Base-by-base conservation (phyloP, 2,113 vertebrate species). In the Oryzias javanicus region DNA sequence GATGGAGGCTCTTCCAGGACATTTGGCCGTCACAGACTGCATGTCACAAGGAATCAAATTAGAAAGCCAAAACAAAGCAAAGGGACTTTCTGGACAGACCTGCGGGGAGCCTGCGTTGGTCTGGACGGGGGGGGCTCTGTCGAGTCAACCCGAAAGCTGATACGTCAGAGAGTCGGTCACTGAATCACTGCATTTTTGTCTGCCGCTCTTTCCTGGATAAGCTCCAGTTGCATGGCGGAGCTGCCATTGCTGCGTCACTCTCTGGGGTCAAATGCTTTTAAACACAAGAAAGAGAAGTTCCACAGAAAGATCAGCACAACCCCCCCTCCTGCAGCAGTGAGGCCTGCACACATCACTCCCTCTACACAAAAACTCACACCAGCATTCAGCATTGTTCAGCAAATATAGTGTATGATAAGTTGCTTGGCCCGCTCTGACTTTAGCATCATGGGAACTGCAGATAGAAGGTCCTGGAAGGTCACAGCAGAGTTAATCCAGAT, bases 11-110 rank as follows among this genome's bases (percentile, higher is more conserved):
- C 42, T 61, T 64, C 48, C 73, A 72, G 74, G 67, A 83, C 70
- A 59, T 58, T 76, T 79, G 66, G 76, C 66, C 27, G 52, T 64
- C 5, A 35, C 17, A 49, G 67, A 44, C 60, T 1, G 53, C 53
- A 18, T 80, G 74, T 78, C 71, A 76, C 60, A 67, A 73, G 69
- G 57, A 84, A 74, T 80, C 46, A 66, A 81, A 83, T 87, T 80
- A 74, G 64, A 70, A 54, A 17, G 50, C 64, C 59, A 27, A 59
- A 56, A n/a, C 66, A 57, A 51, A 75, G 64, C 42, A 42, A 27
- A 49, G 54, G 50, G 61, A 72, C 67, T 72, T 72, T 80, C 61
- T 81, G 54, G 61, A 47, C 52, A 65, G 58, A 54, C 66, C 64
- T 14, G 42, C 60, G 49, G 42, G 42, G 16, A 67, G 55, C 20